Percentiles rank a stretch among this genome's conserved stretches.
Conservation (phyloP, 2,888 invertebrate species). For the Prosapia bicincta region DNA sequence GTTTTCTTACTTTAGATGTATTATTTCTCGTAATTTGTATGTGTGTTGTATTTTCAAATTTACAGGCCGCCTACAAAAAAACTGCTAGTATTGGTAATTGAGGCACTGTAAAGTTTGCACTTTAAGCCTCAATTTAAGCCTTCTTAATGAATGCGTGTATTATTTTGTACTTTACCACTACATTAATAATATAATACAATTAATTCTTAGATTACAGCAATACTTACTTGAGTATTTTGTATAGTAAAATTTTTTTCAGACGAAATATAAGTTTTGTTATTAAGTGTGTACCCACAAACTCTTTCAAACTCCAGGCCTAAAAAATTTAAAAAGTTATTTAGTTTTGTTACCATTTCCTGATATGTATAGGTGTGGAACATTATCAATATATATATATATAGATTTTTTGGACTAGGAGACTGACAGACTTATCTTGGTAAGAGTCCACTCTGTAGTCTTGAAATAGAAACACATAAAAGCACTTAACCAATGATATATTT, state of each 20-base stretch:
- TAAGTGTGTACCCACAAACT: slow-evolving; percentile 12
- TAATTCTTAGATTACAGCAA: background rate
- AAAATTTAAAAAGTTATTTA: background rate
- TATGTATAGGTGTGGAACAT: background rate
- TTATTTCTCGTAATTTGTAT: too few relatives aligned
- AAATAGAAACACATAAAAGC: too few relatives aligned
- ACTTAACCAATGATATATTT: too few relatives aligned
- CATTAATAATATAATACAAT: background rate
- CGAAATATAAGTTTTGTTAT: slow-evolving; percentile 10
- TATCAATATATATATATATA: background rate
- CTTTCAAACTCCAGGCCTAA: slow-evolving; percentile 12
- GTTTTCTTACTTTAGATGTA: too few relatives aligned
- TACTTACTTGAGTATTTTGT: background rate
- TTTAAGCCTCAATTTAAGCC: too few relatives aligned
- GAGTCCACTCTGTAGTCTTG: too few relatives aligned
- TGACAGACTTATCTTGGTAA: background rate
- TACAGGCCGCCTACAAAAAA: too few relatives aligned
- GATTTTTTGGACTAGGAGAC: background rate
- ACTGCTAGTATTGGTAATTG: too few relatives aligned
- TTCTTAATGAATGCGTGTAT: too few relatives aligned
- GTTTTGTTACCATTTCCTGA: background rate
- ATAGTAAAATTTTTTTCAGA: slow-evolving; percentile 10
- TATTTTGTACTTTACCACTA: too few relatives aligned
- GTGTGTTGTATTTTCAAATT: too few relatives aligned
- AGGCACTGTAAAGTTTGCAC: too few relatives aligned